Conservation (phyloP, 2,113 vertebrate genomes). For the Epinephelus moara region DNA sequence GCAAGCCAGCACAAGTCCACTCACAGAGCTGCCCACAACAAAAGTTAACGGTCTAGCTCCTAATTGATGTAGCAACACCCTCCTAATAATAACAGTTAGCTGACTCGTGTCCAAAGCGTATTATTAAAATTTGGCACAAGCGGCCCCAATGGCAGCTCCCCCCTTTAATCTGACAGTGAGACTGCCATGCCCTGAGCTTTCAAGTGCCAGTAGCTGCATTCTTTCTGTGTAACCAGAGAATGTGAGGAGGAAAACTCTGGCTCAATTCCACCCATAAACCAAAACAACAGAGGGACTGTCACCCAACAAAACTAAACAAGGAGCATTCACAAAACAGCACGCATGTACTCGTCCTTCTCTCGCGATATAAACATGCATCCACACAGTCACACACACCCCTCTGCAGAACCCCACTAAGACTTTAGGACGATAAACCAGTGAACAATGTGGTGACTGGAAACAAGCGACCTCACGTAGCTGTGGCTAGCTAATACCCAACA, state of each 20-base stretch:
- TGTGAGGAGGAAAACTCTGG: slow-evolving; percentile 37
- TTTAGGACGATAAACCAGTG: slow-evolving; percentile 40
- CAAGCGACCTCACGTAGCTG: slow-evolving; percentile 33
- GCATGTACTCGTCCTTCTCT: neutral
- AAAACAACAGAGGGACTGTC: slow-evolving; percentile 45
- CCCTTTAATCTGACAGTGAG: slow-evolving; percentile 2
- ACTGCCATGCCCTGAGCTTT: slow-evolving; percentile 5
- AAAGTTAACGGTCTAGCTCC: slow-evolving; percentile 13
- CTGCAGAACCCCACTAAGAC: slow-evolving; percentile 33
- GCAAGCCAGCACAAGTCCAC: slow-evolving; percentile 15
- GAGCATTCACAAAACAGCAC: neutral
- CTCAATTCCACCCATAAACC: slow-evolving; percentile 22
- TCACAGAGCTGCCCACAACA: neutral
- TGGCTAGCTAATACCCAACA: slow-evolving; percentile 19
- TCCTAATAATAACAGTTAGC: slow-evolving; percentile 65
- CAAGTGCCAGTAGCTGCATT: slow-evolving; percentile 36
- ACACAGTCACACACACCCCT: neutral
- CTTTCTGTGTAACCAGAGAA: slow-evolving; percentile 52
- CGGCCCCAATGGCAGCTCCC: slow-evolving; percentile 9
- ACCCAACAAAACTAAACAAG: neutral
- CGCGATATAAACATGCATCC: neutral
- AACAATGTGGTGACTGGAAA: slow-evolving; percentile 58
- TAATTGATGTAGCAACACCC: slow-evolving; percentile 38
- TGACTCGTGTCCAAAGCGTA: slow-evolving; percentile 51
- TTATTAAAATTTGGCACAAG: slow-evolving; percentile 42